A percentile compares a stretch with the other conserved stretches of the same genome.
phyloP scores from a whole-genome alignment of 23 tunicate genomes.

The Aplidium turbinatum region DNA sequence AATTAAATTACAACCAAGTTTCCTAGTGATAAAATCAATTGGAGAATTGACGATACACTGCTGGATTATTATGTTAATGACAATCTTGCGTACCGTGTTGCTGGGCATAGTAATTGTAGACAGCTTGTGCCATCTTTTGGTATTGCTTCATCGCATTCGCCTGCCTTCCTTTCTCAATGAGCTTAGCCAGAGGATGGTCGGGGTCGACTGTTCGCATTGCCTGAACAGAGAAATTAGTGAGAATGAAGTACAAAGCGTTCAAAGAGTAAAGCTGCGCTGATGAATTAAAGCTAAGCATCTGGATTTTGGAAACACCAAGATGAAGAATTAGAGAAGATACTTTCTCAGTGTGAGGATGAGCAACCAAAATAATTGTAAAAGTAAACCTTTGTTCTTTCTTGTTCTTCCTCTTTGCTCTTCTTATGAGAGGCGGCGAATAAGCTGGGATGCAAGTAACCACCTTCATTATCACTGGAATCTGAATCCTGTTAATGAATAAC shows the following conservation, averaged over 20 bases:
- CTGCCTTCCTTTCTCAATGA: conserved; percentile 77
- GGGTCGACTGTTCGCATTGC: conserved; percentile 84
- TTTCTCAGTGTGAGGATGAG: no score
- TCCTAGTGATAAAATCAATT: no score
- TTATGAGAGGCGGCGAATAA: conserved; percentile 76
- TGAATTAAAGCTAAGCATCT: no score
- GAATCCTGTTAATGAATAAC: conserved; percentile 34
- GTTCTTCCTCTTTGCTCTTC: conserved; percentile 35
- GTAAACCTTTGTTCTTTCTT: conserved; percentile 89
- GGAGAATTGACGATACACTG: no score
- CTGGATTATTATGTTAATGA: no score
- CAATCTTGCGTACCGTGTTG: conserved; percentile 31
- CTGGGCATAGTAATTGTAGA: conserved; percentile 35
- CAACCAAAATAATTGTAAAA: no score
- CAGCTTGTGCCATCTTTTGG: conserved; percentile 61
- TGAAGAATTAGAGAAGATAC: no score
- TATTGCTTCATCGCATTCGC: conserved; percentile 80
- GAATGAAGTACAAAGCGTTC: no score
- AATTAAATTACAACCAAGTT: no score
- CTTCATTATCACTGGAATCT: conserved; percentile 71
- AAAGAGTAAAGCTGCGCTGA: no score
- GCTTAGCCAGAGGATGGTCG: conserved; percentile 85
- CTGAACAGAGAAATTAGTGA: conserved; percentile 17
- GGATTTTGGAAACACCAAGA: no score
- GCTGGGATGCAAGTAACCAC: conserved; percentile 88